Evolutionary conservation across 2,797 vertebrate species (phyloP), one percentile per base, ranked within the genome.

Genomic region (Hapalemur alaotrensis): DNA sequence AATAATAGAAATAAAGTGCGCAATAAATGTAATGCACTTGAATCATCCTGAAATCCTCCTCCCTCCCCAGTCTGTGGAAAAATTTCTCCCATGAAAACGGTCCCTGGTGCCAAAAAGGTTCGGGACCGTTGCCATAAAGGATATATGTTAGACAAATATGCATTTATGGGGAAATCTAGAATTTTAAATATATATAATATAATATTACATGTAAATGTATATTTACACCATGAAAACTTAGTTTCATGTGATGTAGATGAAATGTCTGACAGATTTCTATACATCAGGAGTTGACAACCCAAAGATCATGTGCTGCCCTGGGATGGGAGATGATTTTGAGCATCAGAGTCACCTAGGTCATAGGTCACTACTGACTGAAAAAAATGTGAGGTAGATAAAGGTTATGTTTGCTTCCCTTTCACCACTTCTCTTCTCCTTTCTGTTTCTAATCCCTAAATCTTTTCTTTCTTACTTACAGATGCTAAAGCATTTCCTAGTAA

Each of bases 251-350:
- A 52, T 59, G 4, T 22, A 94, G 65, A 20, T 95, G 67, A 95
- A 95, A 95, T 25, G 35, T 82, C 57, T 89, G 79, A 65, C 17
- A 41, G 25, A 86, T 70, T 93, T 22, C 25, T 88, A 0, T 83
- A 70, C 20, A 22, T 91, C 15, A 95, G 84, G 41, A 94, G 17
- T 59, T 92, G 92, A 57, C 69, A 91, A 9, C n/a, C 73, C 32
- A 52, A 75, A 70, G 83, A 89, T 83, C 38, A 50, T 75, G 4
- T 86, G 79, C 12, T 76, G 4, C 38, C 50, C 54, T 94, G 69
- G n/a, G 57, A 57, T 65, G 92, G 69, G 72, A 96, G n/a, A 78
- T 79, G 17, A 32, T 91, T 94, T 89, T 80, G 43, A 89, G 43
- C 82, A 28, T 92, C 75, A 61, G 17, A 70, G 54, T 89, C 50